Base-by-base conservation (phyloP, 1,140 invertebrate species). In the Trichonephila clavata region DNA sequence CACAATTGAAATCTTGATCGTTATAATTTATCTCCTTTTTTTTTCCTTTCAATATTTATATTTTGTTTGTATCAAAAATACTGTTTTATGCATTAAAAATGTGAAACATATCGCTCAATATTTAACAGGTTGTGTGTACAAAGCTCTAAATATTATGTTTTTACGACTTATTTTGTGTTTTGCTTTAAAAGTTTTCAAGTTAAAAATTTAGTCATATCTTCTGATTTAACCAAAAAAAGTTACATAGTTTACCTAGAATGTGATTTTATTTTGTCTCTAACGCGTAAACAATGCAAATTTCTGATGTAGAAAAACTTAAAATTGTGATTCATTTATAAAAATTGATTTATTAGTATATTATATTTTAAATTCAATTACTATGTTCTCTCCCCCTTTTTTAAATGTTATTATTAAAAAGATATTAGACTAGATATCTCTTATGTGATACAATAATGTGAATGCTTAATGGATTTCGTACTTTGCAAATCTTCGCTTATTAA, bases 401-500 rank as follows among this genome's bases (percentile, higher is more conserved):
- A 77, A 77, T 3, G 7, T 77, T 18, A 39, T 32, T 27, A 39
- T 27, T 27, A 8, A 10, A 68, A 21, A 24, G 32, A 77, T 77
- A 77, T 77, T 77, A 77, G 71, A 39, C 27, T 77, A 32, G 27
- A 39, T 71, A 68, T 24, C 65, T 27, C 32, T 27, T 77, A 77
- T 77, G 71, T 77, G 71, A 77, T 77, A 77, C 27, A 77, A 77
- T 27, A 18, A 32, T 77, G 71, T 77, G 71, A n/a, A 77, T 77
- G 71, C 32, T 27, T 32, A 77, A 77, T 77, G 71, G 18, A 77
- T n/a, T 77, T 77, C 71, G 71, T 77, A 77, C 16, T 32, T 77
- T 24, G 16, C 71, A 39, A 16, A 77, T 77, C 27, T 32, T 77
- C 16, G 24, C 24, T 68, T 68, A 68, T 68, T 68, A 20, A 39